Base-by-base conservation (phyloP, 2,888 invertebrate genomes). In the Artemia sinica region DNA sequence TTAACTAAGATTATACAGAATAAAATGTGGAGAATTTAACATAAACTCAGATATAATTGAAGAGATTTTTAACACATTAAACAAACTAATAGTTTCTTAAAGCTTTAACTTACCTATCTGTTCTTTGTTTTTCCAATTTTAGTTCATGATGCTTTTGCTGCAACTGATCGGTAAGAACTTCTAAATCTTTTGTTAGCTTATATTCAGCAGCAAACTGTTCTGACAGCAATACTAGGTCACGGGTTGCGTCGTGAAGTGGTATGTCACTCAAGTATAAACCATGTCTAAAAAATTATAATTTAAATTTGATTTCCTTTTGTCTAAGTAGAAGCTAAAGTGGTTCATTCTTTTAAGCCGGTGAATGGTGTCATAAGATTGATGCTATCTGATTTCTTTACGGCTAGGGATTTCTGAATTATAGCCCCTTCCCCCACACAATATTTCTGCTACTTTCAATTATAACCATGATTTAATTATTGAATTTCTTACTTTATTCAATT, bases 181-280 rank as follows among this genome's bases (percentile, higher is more conserved):
- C 95, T 74, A 96, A 81, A 78, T 91, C 93, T 76, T 91, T 87
- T 0, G 94, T 94, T 73, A 95, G 81, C 77, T 94, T 93, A 80
- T 95, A 95, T 79, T 95, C 95, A 0, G 94, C 94, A 78, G 94
- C 93, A 77, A 94, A 95, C 78, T 94, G 93, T 78, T 95, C 95
- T 9, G 93, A 94, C 83, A 95, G 87, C 74, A 96, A 82, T 9
- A 96, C 94, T 75, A 96, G 81, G 80, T 95, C 95, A 70, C 95
- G 82, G 6, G 95, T 95, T 2, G 95, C 93, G 77, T 95, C 95
- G 76, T 95, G 95, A 28, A 95, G 82, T 4, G 95, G 95, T 72
- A 95, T 91, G 79, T 96, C 95, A 71, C 92, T 91, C 75, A 96
- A 86, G 79, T 88, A 92, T 49, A 96, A 83, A 3, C 94, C 93